Base-by-base conservation (phyloP, 2,888 invertebrate genomes). In the Salticus scenicus region DNA sequence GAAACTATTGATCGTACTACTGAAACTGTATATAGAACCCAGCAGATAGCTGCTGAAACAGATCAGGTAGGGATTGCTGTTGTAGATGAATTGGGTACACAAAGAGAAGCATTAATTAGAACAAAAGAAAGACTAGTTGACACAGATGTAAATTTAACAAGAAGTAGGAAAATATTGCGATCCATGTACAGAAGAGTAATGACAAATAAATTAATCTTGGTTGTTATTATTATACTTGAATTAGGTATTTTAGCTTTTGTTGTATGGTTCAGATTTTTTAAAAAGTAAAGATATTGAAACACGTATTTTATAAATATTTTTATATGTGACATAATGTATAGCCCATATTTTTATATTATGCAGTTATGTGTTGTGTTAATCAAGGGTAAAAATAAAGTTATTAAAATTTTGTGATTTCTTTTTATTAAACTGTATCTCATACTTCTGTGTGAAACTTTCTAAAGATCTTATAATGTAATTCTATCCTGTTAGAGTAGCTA, bases 31-130 rank as follows among this genome's bases (percentile, higher is more conserved):
- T 93, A 93, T 0, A 92, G 95, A 77, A 94, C 95, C 0, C 94
- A 95, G 88, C 94, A 94, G 89, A 93, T 95, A 67, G 95, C 96
- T 0, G 93, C 94, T 1, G 96, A 97, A 92, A 96, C 95, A 0
- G 96, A 96, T 91, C 93, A 94, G 89, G 93, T 96, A 88, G 96
- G 96, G 7, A 93, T 94, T 0, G 95, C 94, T 90, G 95, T 96
- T 0, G 93, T 96, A 8, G 93, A 94, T 0, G 96, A 96, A 89
- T 91, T 97, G 47, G 94, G 94, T 0, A 93, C 93, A 85, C 96
- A 96, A 91, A 91, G 96, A 78, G 96, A 96, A 90, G 93, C 95
- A 0, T 91, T 97, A 2, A 90, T 94, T 4, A 91, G 95, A 81
- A 92, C 93, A 8, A 91, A 91, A 89, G 93, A 93, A 74, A 92